Percentiles rank a stretch among this genome's conserved stretches.
Evolutionary conservation across 2,888 invertebrate species (phyloP).

Genomic region (Aproaerema taeniolella): DNA sequence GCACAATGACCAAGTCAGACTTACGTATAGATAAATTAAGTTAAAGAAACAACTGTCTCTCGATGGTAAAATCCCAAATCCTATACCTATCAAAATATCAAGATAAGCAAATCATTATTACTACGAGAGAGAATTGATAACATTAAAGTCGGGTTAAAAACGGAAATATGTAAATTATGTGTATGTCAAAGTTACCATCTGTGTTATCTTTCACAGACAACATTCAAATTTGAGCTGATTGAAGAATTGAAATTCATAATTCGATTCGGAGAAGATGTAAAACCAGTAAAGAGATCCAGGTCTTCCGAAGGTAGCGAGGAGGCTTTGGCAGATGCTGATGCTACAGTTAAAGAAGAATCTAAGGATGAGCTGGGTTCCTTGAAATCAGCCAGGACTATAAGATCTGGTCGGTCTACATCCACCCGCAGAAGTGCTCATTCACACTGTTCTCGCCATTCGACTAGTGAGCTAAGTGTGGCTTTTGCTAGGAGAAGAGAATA

Average conservation of each 20-base stretch:
- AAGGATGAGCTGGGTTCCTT: constrained; percentile 58
- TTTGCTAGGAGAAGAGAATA: constrained; percentile 57
- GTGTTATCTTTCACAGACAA: constrained; percentile 46
- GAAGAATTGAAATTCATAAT: constrained; percentile 81
- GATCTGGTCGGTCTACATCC: constrained; percentile 46
- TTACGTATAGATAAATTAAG: too few relatives aligned
- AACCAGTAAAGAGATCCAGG: constrained; percentile 71
- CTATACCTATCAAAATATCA: too few relatives aligned
- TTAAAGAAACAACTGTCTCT: not conserved
- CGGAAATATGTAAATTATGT: too few relatives aligned
- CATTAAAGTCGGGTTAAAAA: too few relatives aligned
- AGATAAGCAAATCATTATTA: too few relatives aligned
- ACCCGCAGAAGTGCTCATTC: constrained; percentile 53
- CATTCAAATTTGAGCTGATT: constrained; percentile 77
- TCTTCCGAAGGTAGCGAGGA: constrained; percentile 47
- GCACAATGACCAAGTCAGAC: too few relatives aligned
- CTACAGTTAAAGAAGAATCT: constrained; percentile 38
- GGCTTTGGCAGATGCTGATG: constrained; percentile 46
- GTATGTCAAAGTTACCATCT: too few relatives aligned
- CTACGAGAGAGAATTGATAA: too few relatives aligned
- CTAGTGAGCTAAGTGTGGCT: constrained; percentile 51
- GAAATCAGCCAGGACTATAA: constrained; percentile 31
- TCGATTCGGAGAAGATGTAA: constrained; percentile 79
- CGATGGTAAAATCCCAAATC: too few relatives aligned
- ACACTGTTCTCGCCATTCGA: constrained; percentile 56